phyloP scores from a whole-genome alignment of 2,797 vertebrate species.

The Aulostomus chinensis region DNA sequence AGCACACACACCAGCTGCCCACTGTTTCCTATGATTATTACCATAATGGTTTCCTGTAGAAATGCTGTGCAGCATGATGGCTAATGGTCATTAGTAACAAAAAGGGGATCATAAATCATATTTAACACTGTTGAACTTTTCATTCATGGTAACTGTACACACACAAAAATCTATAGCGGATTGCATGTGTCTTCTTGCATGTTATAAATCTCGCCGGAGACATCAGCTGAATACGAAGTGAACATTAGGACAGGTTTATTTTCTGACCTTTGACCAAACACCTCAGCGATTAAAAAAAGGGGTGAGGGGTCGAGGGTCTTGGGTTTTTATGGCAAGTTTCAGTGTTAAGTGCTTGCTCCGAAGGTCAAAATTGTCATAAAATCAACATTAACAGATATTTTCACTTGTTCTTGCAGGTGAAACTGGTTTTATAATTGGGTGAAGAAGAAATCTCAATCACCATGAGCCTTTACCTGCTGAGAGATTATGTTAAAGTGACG shows the following conservation, averaged over 20 bases:
- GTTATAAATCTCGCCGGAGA: conserved; percentile 1
- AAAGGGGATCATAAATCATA: conserved; percentile 44
- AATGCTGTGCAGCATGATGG: conserved; percentile 23
- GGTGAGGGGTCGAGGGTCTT: no score
- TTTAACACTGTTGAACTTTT: conserved; percentile 54
- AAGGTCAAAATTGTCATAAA: no score
- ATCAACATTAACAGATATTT: no score
- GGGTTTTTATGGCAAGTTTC: no score
- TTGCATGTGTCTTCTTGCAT: background rate
- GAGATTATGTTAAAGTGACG: no score
- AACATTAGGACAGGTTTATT: background rate
- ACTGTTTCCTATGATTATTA: conserved; percentile 29
- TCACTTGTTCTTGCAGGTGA: no score
- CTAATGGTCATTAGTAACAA: conserved; percentile 41
- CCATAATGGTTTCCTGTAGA: conserved; percentile 58
- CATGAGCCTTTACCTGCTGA: no score
- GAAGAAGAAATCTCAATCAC: no score
- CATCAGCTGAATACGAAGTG: background rate
- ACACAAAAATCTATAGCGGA: conserved; percentile 14
- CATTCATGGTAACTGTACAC: conserved; percentile 33
- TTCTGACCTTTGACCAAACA: background rate
- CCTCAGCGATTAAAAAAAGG: background rate
- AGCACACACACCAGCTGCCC: conserved; percentile 1
- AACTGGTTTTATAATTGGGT: no score
- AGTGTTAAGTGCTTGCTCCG: no score